A percentile compares a stretch with the other conserved stretches of the same genome.
These are phyloP conservation scores for Nycticryphes semicollaris DNA, from an alignment of 2,113 vertebrate species.

Conservation along the genomic window DNA sequence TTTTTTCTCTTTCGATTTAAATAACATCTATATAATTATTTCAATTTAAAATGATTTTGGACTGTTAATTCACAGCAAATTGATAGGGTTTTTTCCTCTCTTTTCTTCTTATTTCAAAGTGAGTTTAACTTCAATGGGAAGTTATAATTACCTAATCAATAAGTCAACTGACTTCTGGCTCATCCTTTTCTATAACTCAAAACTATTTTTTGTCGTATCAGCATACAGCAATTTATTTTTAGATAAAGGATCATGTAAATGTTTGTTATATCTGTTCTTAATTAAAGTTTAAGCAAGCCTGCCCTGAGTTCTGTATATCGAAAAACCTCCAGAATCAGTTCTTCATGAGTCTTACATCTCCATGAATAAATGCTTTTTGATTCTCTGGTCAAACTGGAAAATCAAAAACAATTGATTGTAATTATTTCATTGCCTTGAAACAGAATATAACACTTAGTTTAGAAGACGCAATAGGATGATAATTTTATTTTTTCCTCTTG, in stretches of 20 bases:
- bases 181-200: background rate
- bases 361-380: background rate
- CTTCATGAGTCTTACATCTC: background rate
- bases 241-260: background rate
- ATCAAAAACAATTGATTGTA: background rate
- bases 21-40: background rate
- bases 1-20: background rate
- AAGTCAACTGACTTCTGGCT: background rate
- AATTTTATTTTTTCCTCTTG: background rate
- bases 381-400: background rate
- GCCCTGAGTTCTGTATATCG: background rate
- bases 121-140: background rate
- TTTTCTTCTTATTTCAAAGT: background rate
- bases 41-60: background rate
- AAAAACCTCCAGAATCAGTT: background rate
- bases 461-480: background rate
- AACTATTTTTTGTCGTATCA: background rate
- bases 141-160: background rate
- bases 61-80: background rate
- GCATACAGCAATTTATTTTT: background rate
- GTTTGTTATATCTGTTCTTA: background rate
- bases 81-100: fast-evolving
- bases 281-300: background rate
- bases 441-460: background rate
- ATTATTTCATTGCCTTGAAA: background rate